These are phyloP conservation scores for Diploscapter pachys DNA, from an alignment of 1,140 invertebrate species.

Conservation along the genomic window DNA sequence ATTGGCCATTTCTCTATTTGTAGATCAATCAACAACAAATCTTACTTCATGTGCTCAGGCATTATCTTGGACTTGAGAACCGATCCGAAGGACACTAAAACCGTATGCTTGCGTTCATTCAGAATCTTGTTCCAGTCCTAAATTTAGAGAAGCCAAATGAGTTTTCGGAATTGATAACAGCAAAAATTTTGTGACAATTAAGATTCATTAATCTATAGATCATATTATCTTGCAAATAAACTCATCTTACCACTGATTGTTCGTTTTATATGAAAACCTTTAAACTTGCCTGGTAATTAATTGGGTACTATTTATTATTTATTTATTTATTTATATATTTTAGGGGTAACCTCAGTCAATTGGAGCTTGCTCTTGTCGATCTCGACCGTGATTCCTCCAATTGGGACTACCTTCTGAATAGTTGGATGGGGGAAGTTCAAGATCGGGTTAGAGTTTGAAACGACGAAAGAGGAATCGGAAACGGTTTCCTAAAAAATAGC, in stretches of 20 bases:
- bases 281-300: too few relatives aligned
- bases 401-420: conserved; percentile 20
- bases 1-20: not conserved
- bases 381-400: conserved; percentile 28
- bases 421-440: conserved; percentile 26
- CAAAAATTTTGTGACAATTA: too few relatives aligned
- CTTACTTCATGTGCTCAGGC: conserved; percentile 33
- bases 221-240: too few relatives aligned
- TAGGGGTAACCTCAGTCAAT: conserved; percentile 1
- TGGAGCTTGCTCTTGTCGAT: not conserved
- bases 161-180: too few relatives aligned
- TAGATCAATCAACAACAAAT: not conserved
- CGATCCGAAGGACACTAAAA: conserved; percentile 40
- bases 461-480: conserved; percentile 18
- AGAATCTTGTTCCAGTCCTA: conserved; percentile 33
- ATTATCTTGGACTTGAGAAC: conserved; percentile 32
- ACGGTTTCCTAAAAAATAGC: conserved; percentile 15
- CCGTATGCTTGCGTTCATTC: conserved; percentile 20
- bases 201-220: too few relatives aligned
- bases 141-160: not conserved
- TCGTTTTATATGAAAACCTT: too few relatives aligned
- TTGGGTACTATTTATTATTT: not conserved
- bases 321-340: not conserved
- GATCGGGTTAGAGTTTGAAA: conserved; percentile 22
- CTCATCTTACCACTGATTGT: too few relatives aligned